Base-by-base conservation (phyloP, 2,888 invertebrate genomes). In the Sinodicranocentrus sp. region DNA sequence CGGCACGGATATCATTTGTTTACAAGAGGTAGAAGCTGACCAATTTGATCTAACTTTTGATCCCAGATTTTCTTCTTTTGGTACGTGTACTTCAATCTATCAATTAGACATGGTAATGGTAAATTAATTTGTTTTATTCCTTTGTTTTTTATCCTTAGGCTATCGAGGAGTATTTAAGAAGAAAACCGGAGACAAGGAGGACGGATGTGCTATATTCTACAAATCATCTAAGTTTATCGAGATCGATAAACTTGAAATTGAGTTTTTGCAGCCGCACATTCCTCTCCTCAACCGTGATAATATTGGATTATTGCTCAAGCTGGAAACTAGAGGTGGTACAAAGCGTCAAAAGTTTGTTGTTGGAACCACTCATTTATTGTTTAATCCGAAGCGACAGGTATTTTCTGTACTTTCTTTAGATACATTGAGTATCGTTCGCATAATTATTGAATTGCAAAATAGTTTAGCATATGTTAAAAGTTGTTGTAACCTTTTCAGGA, bases 321-420 rank as follows among this genome's bases (percentile, higher is more conserved):
- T 98, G 79, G 91, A 91, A 17, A 92, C 94, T 0, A 92, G 91
- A 82, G 92, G 26, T 73, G 44, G 59, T 92, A 63, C 88, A 23
- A 71, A 84, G 15, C 79, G 91, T 0, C 91, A 91, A 0, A 91
- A 93, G 6, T 91, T 98, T 52, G 93, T 96, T 70, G 93, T 99
- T 0, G 96, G 97, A 2, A 99, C 97, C 13, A 99, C 99, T 0
- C 99, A 99, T 91, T 92, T 99, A 61, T 91, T 99, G 10, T 99
- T 95, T 91, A 99, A 99, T 92, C 97, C 97, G 0, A 94, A 92
- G 87, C 92, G 99, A 48, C 94, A 67, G 72, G 88, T 88, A 59
- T 43, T 6, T n/a, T 8, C 8, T 39, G 13, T 6, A 39, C 39
- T 13, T 39, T 6, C 13, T 39, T 39, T 39, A n/a, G n/a, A n/a